Percentiles rank a stretch among this genome's conserved stretches.
Conservation (phyloP, 2,113 vertebrate species). For the Tympanuchus pallidicinctus region DNA sequence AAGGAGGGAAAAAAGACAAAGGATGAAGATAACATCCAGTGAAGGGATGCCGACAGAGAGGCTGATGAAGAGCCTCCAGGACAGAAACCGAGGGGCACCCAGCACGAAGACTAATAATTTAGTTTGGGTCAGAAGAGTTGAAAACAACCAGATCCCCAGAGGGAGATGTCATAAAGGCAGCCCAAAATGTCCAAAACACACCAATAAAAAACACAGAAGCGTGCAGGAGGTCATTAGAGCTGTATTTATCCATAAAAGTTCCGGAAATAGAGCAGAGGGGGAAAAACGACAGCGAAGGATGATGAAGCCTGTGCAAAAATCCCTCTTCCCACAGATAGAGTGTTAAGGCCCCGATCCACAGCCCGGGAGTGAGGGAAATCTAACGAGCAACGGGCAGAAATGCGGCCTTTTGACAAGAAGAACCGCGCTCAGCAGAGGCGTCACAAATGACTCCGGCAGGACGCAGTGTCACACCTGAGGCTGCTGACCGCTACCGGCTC, state of each 20-base stretch:
- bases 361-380: not conserved
- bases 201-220: not conserved
- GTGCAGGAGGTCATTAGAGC: not conserved
- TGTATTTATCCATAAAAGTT: not conserved
- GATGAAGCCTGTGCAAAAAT: not conserved
- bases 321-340: not conserved
- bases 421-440: not conserved
- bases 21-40: not conserved
- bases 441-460: not conserved
- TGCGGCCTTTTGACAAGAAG: not conserved
- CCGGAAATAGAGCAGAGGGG: not conserved
- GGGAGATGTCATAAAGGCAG: not conserved
- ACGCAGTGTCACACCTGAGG: accelerated
- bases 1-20: not conserved
- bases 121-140: not conserved
- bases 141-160: not conserved
- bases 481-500: not conserved
- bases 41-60: not conserved
- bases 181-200: not conserved
- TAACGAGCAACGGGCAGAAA: not conserved
- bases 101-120: not conserved
- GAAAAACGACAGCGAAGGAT: not conserved
- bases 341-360: not conserved
- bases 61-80: not conserved
- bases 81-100: not conserved